phyloP scores from a whole-genome alignment of 2,888 invertebrate species.

The Galerucella calmariensis region DNA sequence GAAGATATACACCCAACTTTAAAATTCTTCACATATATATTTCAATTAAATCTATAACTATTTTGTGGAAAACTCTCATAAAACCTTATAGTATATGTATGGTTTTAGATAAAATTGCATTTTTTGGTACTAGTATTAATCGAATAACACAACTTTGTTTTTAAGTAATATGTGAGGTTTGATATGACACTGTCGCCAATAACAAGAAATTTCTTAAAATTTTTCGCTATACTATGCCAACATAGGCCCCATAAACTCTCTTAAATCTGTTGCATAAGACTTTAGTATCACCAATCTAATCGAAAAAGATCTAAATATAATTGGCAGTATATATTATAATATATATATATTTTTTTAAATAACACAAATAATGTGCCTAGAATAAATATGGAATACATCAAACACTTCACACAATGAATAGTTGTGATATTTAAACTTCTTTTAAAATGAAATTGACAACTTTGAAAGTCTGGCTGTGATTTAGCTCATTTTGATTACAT shows the following conservation, averaged over 20 bases:
- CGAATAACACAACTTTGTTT: background rate
- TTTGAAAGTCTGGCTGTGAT: no score
- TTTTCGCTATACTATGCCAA: slow-evolving; percentile 48
- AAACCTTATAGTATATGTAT: no score
- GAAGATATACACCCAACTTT: no score
- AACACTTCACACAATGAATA: no score
- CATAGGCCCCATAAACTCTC: slow-evolving; percentile 48
- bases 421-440: no score
- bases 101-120: no score
- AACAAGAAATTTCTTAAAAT: slow-evolving; percentile 48
- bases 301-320: slow-evolving; percentile 58
- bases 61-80: no score
- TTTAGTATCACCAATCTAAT: slow-evolving; percentile 66
- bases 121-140: no score
- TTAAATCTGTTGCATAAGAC: slow-evolving; percentile 64
- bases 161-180: slow-evolving; percentile 28
- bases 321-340: slow-evolving; percentile 63
- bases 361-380: slow-evolving; percentile 5
- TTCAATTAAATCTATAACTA: no score
- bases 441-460: no score
- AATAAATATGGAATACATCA: slow-evolving; percentile 4
- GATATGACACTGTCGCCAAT: slow-evolving; percentile 47
- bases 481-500: no score
- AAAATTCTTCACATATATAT: no score
- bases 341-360: slow-evolving; percentile 31